phyloP scores from a whole-genome alignment of 2,888 invertebrate genomes.

The Cheilosia urbana region DNA sequence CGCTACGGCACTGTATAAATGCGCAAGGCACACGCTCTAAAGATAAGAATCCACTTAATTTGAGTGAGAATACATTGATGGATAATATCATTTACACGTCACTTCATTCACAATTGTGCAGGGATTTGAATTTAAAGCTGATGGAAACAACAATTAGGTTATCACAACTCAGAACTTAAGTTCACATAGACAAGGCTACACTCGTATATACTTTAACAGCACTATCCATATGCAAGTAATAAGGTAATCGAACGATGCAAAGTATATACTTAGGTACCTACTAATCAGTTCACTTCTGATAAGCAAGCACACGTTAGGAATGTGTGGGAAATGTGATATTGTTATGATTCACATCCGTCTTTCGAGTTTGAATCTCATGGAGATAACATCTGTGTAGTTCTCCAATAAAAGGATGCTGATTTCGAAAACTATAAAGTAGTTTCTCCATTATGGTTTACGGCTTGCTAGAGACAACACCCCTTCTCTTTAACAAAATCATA shows the following conservation, averaged over 20 bases:
- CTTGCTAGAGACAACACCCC: slow-evolving; percentile 26
- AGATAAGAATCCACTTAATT: no score
- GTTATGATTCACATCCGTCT: slow-evolving; percentile 1
- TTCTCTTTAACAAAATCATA: slow-evolving; percentile 3
- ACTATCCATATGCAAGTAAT: slow-evolving; percentile 3
- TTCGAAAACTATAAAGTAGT: background rate
- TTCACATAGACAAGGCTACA: no score
- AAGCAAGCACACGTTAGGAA: background rate
- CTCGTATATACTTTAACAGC: background rate
- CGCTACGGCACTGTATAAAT: no score
- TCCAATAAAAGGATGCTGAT: background rate
- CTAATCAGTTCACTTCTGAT: background rate
- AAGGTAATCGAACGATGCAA: slow-evolving; percentile 5
- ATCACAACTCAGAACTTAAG: no score
- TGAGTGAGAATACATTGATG: no score
- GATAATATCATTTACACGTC: no score
- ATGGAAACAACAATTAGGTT: no score
- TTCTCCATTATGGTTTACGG: background rate
- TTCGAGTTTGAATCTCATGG: background rate
- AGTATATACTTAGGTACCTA: background rate
- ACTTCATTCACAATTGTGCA: no score
- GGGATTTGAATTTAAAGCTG: no score
- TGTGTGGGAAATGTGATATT: slow-evolving; percentile 29
- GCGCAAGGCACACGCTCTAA: no score
- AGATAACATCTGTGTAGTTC: background rate